A percentile compares a stretch with the other conserved stretches of the same genome.
Evolutionary conservation across 2,888 invertebrate genomes (phyloP).

Genomic region (Eupithecia exiguata): DNA sequence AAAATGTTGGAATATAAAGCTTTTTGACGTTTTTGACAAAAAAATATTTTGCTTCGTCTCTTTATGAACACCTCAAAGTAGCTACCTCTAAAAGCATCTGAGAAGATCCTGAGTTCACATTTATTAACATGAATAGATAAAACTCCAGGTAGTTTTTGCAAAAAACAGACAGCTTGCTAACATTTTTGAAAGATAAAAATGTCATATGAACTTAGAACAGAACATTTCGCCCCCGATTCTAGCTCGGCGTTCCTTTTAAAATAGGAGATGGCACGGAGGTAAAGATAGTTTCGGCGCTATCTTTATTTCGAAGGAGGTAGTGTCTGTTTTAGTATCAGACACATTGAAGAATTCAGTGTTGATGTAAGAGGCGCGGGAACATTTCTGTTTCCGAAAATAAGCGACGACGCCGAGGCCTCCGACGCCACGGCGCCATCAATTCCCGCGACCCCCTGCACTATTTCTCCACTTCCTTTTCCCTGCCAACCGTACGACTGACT

Average conservation of each 20-base stretch:
- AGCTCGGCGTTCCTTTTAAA: slow-evolving; percentile 25
- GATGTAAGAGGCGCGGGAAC: slow-evolving; percentile 47
- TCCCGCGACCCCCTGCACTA: slow-evolving; percentile 63
- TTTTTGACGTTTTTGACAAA: background rate
- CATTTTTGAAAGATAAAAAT: slow-evolving; percentile 32
- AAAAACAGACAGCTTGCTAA: slow-evolving; percentile 25
- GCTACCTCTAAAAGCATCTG: background rate
- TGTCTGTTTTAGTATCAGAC: slow-evolving; percentile 37
- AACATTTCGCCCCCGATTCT: slow-evolving; percentile 26
- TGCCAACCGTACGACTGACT: slow-evolving; percentile 68
- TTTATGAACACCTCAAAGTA: slow-evolving; percentile 50
- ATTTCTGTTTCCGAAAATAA: slow-evolving; percentile 54
- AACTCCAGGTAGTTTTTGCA: slow-evolving; percentile 19
- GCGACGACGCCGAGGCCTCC: slow-evolving; percentile 46
- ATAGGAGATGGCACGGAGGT: slow-evolving; percentile 16
- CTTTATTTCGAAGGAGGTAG: slow-evolving; percentile 33
- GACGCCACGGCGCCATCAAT: slow-evolving; percentile 69
- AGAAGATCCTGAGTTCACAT: slow-evolving; percentile 6
- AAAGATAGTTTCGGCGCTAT: slow-evolving; percentile 36
- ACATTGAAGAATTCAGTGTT: slow-evolving; percentile 53
- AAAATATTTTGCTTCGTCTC: slow-evolving; percentile 60
- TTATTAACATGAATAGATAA: slow-evolving; percentile 22
- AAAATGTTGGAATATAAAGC: slow-evolving; percentile 51
- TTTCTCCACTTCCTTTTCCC: slow-evolving; percentile 72
- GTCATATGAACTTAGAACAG: slow-evolving; percentile 27